Percentiles rank a stretch among this genome's conserved stretches.
These are phyloP conservation scores for Drosophila multiciliata DNA, from an alignment of 2,888 invertebrate genomes.

Conservation along the genomic window DNA sequence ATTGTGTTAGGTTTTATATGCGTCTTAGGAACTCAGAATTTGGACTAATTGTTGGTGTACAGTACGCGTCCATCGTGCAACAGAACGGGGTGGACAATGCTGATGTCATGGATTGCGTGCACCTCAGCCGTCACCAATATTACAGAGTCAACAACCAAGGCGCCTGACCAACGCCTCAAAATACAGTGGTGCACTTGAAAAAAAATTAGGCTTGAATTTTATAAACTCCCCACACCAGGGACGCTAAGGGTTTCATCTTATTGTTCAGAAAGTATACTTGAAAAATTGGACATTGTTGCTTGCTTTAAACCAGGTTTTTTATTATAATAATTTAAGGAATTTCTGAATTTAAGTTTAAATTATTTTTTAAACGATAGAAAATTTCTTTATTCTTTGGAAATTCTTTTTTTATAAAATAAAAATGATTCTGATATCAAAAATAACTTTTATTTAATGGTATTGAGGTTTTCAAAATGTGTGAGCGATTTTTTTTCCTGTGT, in stretches of 20 bases:
- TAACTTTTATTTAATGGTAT: neutral
- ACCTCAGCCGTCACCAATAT: conserved; percentile 77
- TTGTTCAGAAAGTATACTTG: neutral
- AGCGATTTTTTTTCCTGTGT: neutral
- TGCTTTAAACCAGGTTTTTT: neutral
- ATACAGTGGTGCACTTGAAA: neutral
- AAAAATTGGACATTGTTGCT: neutral
- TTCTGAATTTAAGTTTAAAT: no score
- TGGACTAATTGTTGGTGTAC: conserved; percentile 34
- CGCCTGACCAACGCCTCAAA: conserved; percentile 6
- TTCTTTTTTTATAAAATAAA: neutral
- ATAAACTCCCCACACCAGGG: neutral
- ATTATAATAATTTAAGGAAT: neutral
- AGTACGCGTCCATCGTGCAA: conserved; percentile 21
- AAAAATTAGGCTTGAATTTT: neutral
- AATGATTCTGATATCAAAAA: neutral
- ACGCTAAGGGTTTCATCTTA: neutral
- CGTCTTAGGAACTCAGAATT: conserved; percentile 29
- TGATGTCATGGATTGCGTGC: conserved; percentile 83
- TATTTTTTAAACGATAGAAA: neutral
- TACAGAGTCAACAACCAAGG: conserved; percentile 34
- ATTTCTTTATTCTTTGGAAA: neutral
- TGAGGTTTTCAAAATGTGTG: neutral
- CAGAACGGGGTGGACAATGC: conserved; percentile 33
- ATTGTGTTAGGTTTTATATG: conserved; percentile 27